Base-by-base conservation (phyloP, 1,140 invertebrate genomes). In the Hylaeus anthracinus region DNA sequence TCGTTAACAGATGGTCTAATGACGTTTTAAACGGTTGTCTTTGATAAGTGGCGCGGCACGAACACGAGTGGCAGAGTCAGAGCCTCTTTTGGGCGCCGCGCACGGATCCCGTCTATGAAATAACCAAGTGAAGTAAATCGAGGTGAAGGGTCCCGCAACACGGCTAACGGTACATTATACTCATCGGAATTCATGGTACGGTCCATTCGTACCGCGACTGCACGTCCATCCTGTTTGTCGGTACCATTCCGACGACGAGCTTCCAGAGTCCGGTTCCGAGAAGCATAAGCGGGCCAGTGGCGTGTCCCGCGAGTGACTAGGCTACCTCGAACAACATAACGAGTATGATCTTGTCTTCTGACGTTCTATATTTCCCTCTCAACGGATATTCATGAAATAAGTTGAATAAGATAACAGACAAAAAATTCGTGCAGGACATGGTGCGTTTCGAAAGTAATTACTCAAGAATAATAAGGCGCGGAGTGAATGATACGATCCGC, bases 91-190 rank as follows among this genome's bases (percentile, higher is more conserved):
- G 80, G 84, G 64, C 65, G 69, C 55, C 58, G 72, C 55, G 12
- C 51, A 51, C 48, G 63, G 45, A 64, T 84, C 81, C 81, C 39
- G 53, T 70, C 84, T 61, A 74, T 75, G 66, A 79, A 70, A 64
- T 72, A 63, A 79, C 69, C 58, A 56, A 56, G 73, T 61, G 72
- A 83, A 81, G 82, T 88, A 85, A 90, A 88, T 86, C 85, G 88
- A 88, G 87, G 81, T 85, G 88, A 88, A 89, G 88, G 88, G 86
- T 90, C 89, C 88, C 89, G 90, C 88, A 90, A 90, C 91, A 83
- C 85, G 84, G 81, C 15, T 93, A 93, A 93, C 92, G 92, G 92
- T 92, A 92, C 87, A 86, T 88, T 87, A 90, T 87, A 88, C 88
- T 91, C 90, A 86, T 92, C 83, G 91, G 91, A 92, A 92, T 92